Base-by-base conservation (phyloP, 2,113 vertebrate species). In the Ptyas mucosa region DNA sequence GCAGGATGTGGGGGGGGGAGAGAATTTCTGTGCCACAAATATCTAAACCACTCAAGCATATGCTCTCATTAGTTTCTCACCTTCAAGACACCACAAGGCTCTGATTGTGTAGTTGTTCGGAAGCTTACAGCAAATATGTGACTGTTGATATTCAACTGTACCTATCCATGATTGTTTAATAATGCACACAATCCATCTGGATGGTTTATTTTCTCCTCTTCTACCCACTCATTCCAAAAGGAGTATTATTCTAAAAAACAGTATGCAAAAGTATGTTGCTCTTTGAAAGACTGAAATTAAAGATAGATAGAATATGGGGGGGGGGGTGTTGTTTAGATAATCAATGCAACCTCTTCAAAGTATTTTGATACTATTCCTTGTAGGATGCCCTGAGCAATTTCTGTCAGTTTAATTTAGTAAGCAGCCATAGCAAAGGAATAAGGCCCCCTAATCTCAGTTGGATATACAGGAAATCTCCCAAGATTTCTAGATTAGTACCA, bases 231-330 rank as follows among this genome's bases (percentile, higher is more conserved):
- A 58, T 43, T 81, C 10, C 55, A 21, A 53, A 52, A 57, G 54
- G 23, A n/a, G n/a, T 10, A 55, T 43, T 39, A 24, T 51, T 69
- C 88, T 85, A 12, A 93, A 54, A 43, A 90, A 43, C 18, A 61
- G 1, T 0, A 0, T n/a, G 0, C 0, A 20, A 93, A 87, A 8
- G 8, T 81, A 53, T 69, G 18, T 2, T 52, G 39, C 89, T 57
- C 52, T 75, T 58, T 24, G 86, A 3, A 26, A 26, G 51, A 26
- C 39, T 54, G n/a, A 39, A 39, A 89, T 88, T 92, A 92, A 89
- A 10, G 46, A 81, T 39, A 89, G 3, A 61, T 55, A 24, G 23
- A n/a, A 69, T 69, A 69, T 26, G 12, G 1, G 26, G 5, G 26
- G 4, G 24, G 3, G 21, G 4, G 43, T 21, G 6, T 46, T n/a